Evolutionary conservation across 2,797 vertebrate species (phyloP), one percentile per base, ranked within the genome.

Genomic region (Muscicapa striata): DNA sequence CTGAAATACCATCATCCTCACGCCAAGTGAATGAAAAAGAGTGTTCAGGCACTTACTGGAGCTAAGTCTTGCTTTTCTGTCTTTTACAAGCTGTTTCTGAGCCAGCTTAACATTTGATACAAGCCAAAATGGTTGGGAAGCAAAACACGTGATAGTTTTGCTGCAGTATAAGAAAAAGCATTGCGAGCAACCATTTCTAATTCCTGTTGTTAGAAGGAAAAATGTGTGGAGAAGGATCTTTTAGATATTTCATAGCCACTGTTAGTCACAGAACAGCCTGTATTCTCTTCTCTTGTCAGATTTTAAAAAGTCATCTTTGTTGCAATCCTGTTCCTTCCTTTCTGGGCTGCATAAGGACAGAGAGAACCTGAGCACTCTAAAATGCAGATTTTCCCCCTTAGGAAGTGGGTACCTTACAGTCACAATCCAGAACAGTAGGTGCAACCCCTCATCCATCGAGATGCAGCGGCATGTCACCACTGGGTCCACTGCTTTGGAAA

Each of bases 1-100:
- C 62, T 77, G 79, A 77, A 89, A 93, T 72, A 91, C 55, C 81
- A 87, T 93, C 58, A 93, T 77, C 86, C 46, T 68, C 89, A 78
- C 68, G 73, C 55, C 81, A 72, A 51, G 43, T 49, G 89, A 94
- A 73, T 1, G 4, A 85, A 82, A 89, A 94, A 79, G 66, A 72
- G 14, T 12, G 52, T 94, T 95, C 68, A 95, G 77, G 82, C 52
- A 80, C 70, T 92, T 88, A 43, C 48, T 84, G 66, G 68, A 73
- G 84, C 77, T 83, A 59, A 89, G 52, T 93, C 84, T 84, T 77
- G 88, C 48, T 87, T 77, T 88, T 90, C 51, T 88, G 69, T 90
- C 61, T 68, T 84, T 89, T 74, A 85, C 78, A 94, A 83, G 82
- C 66, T 84, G 38, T 69, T 93, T 90, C 61, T 73, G 63, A 87